phyloP scores from a whole-genome alignment of 2,113 vertebrate genomes.

The Symphodus melops region DNA sequence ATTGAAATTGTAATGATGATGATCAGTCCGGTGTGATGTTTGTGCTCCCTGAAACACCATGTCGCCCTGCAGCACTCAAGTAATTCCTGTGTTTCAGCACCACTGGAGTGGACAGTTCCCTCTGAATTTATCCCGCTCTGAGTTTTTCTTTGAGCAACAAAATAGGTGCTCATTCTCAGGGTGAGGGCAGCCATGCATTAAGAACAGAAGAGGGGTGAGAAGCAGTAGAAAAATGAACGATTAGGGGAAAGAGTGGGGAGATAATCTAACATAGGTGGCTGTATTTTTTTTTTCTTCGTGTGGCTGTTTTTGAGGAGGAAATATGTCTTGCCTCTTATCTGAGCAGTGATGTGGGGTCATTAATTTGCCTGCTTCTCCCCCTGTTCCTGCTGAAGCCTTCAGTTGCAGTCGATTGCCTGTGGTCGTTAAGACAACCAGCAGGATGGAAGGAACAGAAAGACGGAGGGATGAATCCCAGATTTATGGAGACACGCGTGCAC shows the following conservation, averaged over 20 bases:
- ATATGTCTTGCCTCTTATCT: conserved; percentile 46
- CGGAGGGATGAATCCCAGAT: conserved; percentile 30
- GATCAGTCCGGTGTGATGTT: conserved; percentile 36
- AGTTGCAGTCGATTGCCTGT: conserved; percentile 61
- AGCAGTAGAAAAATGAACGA: conserved; percentile 4
- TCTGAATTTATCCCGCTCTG: conserved; percentile 17
- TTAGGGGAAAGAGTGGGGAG: conserved; percentile 16
- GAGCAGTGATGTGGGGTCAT: conserved; percentile 54
- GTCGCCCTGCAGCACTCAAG: conserved; percentile 29
- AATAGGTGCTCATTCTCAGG: conserved; percentile 50
- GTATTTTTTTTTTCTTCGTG: conserved; percentile 18
- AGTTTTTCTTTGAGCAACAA: conserved; percentile 21
- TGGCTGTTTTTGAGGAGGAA: conserved; percentile 10
- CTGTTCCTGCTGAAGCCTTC: conserved; percentile 53
- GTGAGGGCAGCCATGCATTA: conserved; percentile 50
- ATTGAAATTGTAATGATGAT: conserved; percentile 33
- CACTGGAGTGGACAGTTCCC: conserved; percentile 50
- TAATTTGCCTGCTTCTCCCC: conserved; percentile 56
- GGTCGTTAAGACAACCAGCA: conserved; percentile 50
- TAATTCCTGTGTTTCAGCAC: conserved; percentile 57
- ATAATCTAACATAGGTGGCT: conserved; percentile 48
- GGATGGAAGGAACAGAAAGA: conserved; percentile 35
- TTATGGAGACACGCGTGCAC: conserved; percentile 27
- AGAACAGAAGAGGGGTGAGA: conserved; percentile 13
- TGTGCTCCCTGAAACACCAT: conserved; percentile 16